These are phyloP conservation scores for Eupsittula cactorum DNA, from an alignment of 2,113 vertebrate genomes.

Conservation along the genomic window DNA sequence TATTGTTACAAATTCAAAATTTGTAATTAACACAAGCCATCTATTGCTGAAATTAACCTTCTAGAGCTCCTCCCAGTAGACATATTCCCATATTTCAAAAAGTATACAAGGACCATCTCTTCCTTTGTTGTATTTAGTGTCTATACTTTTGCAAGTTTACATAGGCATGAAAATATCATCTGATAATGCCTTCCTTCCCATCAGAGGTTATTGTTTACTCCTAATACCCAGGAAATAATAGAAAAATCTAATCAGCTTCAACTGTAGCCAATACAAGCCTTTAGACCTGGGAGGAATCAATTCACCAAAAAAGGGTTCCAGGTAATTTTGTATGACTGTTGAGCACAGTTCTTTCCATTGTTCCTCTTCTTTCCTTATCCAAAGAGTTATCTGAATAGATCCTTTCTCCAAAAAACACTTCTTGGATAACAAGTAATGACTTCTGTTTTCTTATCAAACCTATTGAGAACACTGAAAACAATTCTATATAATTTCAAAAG, in stretches of 20 bases:
- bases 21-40: not conserved
- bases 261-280: not conserved
- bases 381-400: not conserved
- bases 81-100: not conserved
- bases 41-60: not conserved
- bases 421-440: not conserved
- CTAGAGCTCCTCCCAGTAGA: not conserved
- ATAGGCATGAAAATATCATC: not conserved
- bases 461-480: not conserved
- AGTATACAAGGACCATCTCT: not conserved
- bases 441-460: not conserved
- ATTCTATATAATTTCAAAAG: not conserved
- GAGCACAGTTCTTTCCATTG: not conserved
- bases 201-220: not conserved
- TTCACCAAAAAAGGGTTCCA: not conserved
- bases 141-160: not conserved
- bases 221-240: not conserved
- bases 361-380: not conserved
- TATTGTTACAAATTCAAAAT: conserved; percentile 56
- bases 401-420: not conserved
- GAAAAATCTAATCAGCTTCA: not conserved
- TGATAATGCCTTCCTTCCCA: not conserved
- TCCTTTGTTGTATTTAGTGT: not conserved
- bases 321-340: not conserved
- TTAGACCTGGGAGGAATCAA: not conserved